Evolutionary conservation across 2,113 vertebrate genomes (phyloP), one percentile per base, ranked within the genome.

Genomic region (Lepisosteus osseus): DNA sequence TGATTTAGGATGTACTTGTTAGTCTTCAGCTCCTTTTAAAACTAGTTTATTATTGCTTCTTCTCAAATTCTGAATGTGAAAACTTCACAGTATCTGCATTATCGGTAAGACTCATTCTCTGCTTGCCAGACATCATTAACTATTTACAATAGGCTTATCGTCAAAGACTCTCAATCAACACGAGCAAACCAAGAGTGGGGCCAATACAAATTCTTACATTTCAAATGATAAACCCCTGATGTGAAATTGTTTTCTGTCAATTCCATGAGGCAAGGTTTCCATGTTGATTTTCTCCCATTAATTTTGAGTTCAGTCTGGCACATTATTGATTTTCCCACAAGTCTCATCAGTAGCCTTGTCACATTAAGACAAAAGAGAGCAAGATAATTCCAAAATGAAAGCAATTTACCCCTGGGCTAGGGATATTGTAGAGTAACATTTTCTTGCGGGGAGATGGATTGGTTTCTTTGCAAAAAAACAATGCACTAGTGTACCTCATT

Each of bases 271-370:
- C 80, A 85, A 88, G 85, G 84, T 81, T 83, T 86, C 80, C 67
- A 57, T 78, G 79, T 80, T 79, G 85, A 85, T 88, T 88, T 85
- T 75, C 80, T 81, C 72, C 75, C 61, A 67, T 83, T 84, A 77
- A 86, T 86, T 89, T 86, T 86, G 84, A 86, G 89, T 79, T 75
- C 73, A 70, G n/a, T 69, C 78, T 75, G 80, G 79, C 84, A 80
- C 80, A 77, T 84, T 92, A 93, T 92, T 87, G 90, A 93, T 92
- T 88, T 88, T 75, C 75, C 79, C 78, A 85, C 86, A 83, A 76
- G 76, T 88, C 89, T 91, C 89, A 93, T 91, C 90, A 89, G 89
- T 85, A 86, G 86, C 88, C 84, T 84, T 92, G 90, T 92, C 91
- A 91, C 89, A 89, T 85, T 86, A 88, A 86, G 90, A 91, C 90